Percentiles rank a stretch among this genome's conserved stretches.
These are phyloP conservation scores for Chionodraco myersi DNA, from an alignment of 2,113 vertebrate genomes.

Conservation along the genomic window DNA sequence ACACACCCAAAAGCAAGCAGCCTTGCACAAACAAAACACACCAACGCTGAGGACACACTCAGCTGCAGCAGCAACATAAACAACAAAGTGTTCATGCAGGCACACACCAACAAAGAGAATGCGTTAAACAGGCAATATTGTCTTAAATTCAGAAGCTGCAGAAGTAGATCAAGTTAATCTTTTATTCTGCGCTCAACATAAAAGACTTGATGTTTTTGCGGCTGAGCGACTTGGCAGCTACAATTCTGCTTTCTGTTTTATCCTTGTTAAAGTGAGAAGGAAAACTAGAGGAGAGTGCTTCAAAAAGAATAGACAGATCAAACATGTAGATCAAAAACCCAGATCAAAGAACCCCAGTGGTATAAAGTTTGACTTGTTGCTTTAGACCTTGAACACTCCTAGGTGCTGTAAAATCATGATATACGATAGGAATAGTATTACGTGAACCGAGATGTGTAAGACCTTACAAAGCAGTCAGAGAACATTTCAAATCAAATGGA, in stretches of 20 bases:
- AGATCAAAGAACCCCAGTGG: conserved; percentile 57
- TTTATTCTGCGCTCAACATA: conserved; percentile 55
- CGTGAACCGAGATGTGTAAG: conserved; percentile 34
- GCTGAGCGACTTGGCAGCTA: conserved; percentile 56
- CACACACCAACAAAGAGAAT: conserved; percentile 67
- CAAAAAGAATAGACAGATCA: conserved; percentile 81
- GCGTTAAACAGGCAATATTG: conserved; percentile 46
- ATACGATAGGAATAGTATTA: conserved; percentile 49
- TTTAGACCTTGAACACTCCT: conserved; percentile 61
- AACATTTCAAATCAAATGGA: conserved; percentile 31
- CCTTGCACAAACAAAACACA: conserved; percentile 41
- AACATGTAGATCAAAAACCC: conserved; percentile 66
- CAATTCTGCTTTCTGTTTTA: conserved; percentile 76
- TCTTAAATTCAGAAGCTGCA: conserved; percentile 54
- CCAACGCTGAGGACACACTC: conserved; percentile 8
- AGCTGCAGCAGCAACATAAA: conserved; percentile 2
- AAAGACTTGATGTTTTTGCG: conserved; percentile 51
- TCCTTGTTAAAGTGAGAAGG: conserved; percentile 73
- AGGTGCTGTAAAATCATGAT: conserved; percentile 57
- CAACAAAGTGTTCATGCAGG: conserved; percentile 17
- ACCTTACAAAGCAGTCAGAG: conserved; percentile 35
- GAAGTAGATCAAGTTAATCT: conserved; percentile 56
- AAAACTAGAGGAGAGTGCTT: conserved; percentile 69
- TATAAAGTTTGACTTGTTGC: conserved; percentile 59
- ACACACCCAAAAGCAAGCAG: conserved; percentile 27